Conservation (phyloP, 2,888 invertebrate genomes). For the Halictus ligatus region DNA sequence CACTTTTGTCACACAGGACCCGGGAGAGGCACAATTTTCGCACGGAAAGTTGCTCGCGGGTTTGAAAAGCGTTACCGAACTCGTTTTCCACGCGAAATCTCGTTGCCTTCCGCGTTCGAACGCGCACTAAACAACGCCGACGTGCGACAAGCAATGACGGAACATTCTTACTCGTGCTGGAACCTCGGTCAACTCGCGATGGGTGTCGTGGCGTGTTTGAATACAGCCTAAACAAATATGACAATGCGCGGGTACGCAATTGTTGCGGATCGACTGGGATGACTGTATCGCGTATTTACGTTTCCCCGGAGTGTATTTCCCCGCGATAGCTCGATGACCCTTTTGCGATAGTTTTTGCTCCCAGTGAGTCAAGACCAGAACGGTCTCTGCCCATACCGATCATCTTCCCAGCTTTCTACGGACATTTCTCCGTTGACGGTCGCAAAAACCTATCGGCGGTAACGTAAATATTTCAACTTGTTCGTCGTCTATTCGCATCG, state of each 20-base stretch:
- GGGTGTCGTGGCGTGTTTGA: slow-evolving; percentile 31
- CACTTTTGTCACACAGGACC: not conserved
- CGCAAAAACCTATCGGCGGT: not conserved
- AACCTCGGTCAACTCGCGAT: not conserved
- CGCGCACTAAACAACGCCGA: slow-evolving; percentile 17
- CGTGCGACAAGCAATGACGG: not conserved
- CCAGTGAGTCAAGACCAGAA: slow-evolving; percentile 15
- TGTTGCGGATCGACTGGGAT: slow-evolving; percentile 26
- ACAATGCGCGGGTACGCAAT: slow-evolving; percentile 14
- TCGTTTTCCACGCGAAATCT: not conserved
- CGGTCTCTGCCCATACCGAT: not conserved
- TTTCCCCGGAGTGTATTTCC: slow-evolving; percentile 34
- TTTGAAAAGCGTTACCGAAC: not conserved
- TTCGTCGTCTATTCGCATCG: not conserved
- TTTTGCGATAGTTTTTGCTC: slow-evolving; percentile 17
- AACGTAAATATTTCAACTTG: not conserved
- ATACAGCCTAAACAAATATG: slow-evolving; percentile 45
- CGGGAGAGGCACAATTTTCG: not conserved
- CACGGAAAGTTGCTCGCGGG: too few relatives aligned
- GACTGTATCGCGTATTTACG: slow-evolving; percentile 39
- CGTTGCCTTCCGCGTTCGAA: not conserved
- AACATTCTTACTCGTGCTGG: not conserved
- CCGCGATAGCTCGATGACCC: slow-evolving; percentile 74
- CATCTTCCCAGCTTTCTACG: not conserved
- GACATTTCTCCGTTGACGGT: not conserved